A percentile compares a stretch with the other conserved stretches of the same genome.
These are phyloP conservation scores for Tuta absoluta DNA, from an alignment of 2,888 invertebrate genomes.

Conservation along the genomic window DNA sequence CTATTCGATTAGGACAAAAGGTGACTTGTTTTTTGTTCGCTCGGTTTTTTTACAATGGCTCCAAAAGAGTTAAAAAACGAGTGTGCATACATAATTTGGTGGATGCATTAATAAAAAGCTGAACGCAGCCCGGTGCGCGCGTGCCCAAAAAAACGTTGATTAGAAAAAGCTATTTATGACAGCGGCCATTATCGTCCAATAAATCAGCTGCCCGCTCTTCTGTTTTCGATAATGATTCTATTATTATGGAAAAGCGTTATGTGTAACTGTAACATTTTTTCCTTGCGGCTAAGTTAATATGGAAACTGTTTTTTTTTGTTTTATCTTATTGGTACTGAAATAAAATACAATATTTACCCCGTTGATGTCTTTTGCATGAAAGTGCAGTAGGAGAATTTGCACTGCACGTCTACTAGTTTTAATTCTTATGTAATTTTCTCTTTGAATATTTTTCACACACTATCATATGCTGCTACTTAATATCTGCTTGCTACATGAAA, in stretches of 20 bases:
- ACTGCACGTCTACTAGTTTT: background rate
- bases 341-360: background rate
- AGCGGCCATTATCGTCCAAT: slow-evolving; percentile 80
- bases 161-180: slow-evolving; percentile 81
- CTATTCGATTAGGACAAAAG: slow-evolving; percentile 53
- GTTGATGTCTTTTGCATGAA: slow-evolving; percentile 14
- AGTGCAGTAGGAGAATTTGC: background rate
- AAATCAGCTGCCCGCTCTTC: slow-evolving; percentile 82
- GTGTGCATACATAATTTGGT: slow-evolving; percentile 66
- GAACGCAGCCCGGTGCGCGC: slow-evolving; percentile 63
- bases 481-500: too few species aligned
- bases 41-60: slow-evolving; percentile 37
- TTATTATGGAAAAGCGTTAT: slow-evolving; percentile 82
- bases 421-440: too few species aligned
- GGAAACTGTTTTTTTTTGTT: slow-evolving; percentile 43
- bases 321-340: background rate
- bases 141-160: slow-evolving; percentile 68
- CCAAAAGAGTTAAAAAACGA: slow-evolving; percentile 40
- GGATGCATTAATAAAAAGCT: slow-evolving; percentile 65
- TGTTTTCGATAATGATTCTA: slow-evolving; percentile 82
- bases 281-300: slow-evolving; percentile 44
- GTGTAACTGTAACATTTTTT: slow-evolving; percentile 80
- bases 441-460: too few species aligned
- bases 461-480: too few species aligned
- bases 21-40: slow-evolving; percentile 50